Percentiles rank a stretch among this genome's conserved stretches.
These are phyloP conservation scores for Molanna angustata DNA, from an alignment of 2,888 invertebrate species.

Conservation along the genomic window DNA sequence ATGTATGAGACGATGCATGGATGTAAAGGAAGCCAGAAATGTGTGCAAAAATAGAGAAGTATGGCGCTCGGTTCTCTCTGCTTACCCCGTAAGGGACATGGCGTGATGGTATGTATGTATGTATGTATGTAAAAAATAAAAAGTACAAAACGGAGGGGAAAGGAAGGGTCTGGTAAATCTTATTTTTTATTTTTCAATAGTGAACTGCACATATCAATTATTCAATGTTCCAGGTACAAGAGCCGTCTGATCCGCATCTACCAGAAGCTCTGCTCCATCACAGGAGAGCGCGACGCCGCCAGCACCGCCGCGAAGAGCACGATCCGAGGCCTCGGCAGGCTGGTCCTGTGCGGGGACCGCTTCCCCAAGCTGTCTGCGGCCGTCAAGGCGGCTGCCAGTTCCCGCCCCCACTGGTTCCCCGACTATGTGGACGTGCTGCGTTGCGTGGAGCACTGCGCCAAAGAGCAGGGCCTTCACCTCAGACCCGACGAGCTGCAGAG, in stretches of 20 bases:
- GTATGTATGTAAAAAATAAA: no score
- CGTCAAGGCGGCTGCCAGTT: slow-evolving; percentile 44
- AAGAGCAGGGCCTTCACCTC: slow-evolving; percentile 16
- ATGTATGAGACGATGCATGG: no score
- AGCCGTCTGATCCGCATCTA: slow-evolving; percentile 50
- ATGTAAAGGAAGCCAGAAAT: no score
- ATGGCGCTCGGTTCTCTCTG: no score
- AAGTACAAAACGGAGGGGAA: no score
- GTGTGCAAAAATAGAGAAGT: no score
- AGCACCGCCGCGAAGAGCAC: slow-evolving; percentile 49
- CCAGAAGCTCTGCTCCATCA: slow-evolving; percentile 64
- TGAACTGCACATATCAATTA: no score
- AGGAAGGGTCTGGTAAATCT: no score
- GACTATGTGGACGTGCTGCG: slow-evolving; percentile 44
- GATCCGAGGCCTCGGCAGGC: slow-evolving; percentile 39
- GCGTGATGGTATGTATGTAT: no score
- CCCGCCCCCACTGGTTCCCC: slow-evolving; percentile 39
- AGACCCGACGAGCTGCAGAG: slow-evolving; percentile 15
- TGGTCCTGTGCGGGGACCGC: slow-evolving; percentile 44
- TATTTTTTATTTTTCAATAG: no score
- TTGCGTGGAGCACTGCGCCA: slow-evolving; percentile 36
- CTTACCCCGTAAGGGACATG: no score
- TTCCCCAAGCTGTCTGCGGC: slow-evolving; percentile 47
- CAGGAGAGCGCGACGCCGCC: slow-evolving; percentile 40
- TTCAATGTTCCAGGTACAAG: slow-evolving; percentile 46